Evolutionary conservation across 1,140 invertebrate genomes (phyloP).

Genomic region (Pogonomyrmex californicus): DNA sequence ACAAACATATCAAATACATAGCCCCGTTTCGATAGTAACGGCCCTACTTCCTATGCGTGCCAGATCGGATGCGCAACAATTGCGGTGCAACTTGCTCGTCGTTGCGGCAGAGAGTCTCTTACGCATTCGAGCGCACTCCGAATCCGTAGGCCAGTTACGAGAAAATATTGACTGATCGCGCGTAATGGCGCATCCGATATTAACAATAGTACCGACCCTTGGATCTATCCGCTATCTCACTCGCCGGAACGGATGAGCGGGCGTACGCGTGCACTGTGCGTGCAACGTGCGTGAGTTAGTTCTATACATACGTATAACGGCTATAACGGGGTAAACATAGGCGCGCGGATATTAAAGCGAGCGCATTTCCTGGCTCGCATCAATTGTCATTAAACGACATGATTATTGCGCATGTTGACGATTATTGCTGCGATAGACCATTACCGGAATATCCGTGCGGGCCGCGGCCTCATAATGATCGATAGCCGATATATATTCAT

Average conservation of each 20-base stretch:
- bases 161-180: conserved; percentile 78
- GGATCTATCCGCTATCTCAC: conserved; percentile 28
- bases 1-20: background rate
- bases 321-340: conserved; percentile 54
- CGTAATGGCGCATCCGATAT: conserved; percentile 68
- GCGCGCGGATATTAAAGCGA: conserved; percentile 72
- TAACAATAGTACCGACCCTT: conserved; percentile 67
- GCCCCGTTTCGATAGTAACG: conserved; percentile 25
- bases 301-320: background rate
- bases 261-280: background rate
- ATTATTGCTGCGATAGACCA: conserved; percentile 83
- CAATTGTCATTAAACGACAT: conserved; percentile 86
- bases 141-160: conserved; percentile 73
- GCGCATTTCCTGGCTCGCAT: conserved; percentile 81
- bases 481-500: conserved; percentile 79
- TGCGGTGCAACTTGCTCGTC: conserved; percentile 36
- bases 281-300: background rate
- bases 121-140: conserved; percentile 29
- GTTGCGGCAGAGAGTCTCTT: conserved; percentile 14
- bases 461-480: conserved; percentile 78
- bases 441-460: conserved; percentile 79
- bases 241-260: background rate
- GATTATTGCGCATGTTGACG: conserved; percentile 84
- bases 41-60: conserved; percentile 32
- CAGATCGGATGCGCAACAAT: conserved; percentile 43